Evolutionary conservation across 2,797 vertebrate genomes (phyloP).

Genomic region (Lophius americanus): DNA sequence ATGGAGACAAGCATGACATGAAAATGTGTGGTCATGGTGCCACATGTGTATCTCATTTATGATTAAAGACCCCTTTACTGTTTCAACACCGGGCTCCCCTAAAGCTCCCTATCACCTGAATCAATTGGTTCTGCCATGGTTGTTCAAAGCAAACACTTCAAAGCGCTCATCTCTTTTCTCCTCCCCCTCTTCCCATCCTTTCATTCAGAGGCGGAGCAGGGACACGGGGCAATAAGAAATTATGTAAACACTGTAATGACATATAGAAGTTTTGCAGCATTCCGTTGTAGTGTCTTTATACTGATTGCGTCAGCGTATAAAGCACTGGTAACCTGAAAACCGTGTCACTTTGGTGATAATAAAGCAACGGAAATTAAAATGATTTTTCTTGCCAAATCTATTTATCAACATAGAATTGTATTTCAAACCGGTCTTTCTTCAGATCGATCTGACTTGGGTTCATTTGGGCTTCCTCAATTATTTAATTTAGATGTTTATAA

Average conservation of each 20-base stretch:
- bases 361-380: too few species aligned
- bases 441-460: too few species aligned
- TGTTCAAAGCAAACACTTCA: constrained; percentile 58
- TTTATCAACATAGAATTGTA: too few species aligned
- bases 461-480: too few species aligned
- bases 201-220: constrained; percentile 28
- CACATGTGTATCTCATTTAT: constrained; percentile 36
- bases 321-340: too few species aligned
- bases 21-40: constrained; percentile 33
- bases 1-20: constrained; percentile 39
- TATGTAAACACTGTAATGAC: constrained; percentile 13
- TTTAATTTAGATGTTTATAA: too few species aligned
- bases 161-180: constrained; percentile 39
- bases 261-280: constrained; percentile 5
- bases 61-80: constrained; percentile 41
- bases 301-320: not conserved
- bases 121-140: constrained; percentile 59
- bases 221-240: constrained; percentile 21
- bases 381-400: too few species aligned
- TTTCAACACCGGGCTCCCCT: constrained; percentile 43
- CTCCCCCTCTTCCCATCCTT: constrained; percentile 33
- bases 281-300: not conserved
- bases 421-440: too few species aligned
- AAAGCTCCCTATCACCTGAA: constrained; percentile 59
- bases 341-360: too few species aligned